phyloP scores from a whole-genome alignment of 2,888 invertebrate species.

The Xanthia togata region DNA sequence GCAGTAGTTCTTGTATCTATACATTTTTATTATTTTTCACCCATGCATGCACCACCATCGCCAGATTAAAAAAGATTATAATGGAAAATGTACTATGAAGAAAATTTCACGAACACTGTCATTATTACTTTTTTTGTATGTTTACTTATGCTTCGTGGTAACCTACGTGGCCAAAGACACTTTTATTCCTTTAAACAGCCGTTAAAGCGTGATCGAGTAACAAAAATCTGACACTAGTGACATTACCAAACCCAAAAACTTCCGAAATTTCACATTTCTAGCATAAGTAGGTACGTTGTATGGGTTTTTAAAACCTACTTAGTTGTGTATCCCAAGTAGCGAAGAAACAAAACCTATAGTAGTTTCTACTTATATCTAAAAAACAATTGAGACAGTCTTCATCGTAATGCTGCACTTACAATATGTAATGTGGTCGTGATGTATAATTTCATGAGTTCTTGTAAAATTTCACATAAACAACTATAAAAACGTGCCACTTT shows the following conservation, averaged over 20 bases:
- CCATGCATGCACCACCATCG: too few relatives aligned
- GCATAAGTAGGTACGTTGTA: too few relatives aligned
- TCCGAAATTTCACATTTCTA: too few relatives aligned
- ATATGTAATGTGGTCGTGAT: constrained; percentile 34
- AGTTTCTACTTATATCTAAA: background rate
- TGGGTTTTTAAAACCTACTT: background rate
- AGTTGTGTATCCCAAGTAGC: background rate
- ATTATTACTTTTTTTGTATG: background rate
- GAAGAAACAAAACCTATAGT: background rate
- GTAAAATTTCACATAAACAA: constrained; percentile 58
- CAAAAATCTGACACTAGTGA: too few relatives aligned
- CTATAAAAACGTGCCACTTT: constrained; percentile 63
- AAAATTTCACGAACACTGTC: background rate
- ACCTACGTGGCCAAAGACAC: background rate
- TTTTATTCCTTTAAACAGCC: background rate
- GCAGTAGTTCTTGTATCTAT: background rate
- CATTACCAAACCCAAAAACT: too few relatives aligned
- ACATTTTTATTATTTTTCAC: background rate
- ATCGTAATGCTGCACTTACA: constrained; percentile 44
- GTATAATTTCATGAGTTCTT: constrained; percentile 26
- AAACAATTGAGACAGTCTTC: constrained; percentile 21
- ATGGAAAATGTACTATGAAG: background rate
- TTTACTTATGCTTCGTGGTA: background rate
- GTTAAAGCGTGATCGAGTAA: too few relatives aligned
- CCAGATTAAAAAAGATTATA: background rate